Percentiles rank a stretch among this genome's conserved stretches.
phyloP scores from a whole-genome alignment of 2,888 invertebrate genomes.

The Drosophila phalerata region DNA sequence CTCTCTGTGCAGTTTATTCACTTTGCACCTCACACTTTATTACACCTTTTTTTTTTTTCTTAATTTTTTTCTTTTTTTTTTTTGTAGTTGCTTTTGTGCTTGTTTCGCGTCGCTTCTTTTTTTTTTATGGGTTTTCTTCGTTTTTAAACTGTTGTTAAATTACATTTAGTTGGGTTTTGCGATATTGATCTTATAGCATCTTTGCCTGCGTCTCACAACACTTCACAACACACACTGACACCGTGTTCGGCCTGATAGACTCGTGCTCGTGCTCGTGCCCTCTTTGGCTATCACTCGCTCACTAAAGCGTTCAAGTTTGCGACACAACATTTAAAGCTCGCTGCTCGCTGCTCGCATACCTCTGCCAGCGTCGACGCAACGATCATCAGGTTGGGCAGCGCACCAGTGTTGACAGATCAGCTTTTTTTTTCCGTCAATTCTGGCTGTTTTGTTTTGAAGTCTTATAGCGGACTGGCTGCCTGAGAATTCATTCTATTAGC shows the following conservation, averaged over 20 bases:
- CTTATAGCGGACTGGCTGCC: too few species aligned
- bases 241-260: slow-evolving; percentile 37
- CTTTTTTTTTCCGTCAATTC: not conserved
- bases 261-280: slow-evolving; percentile 52
- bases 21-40: slow-evolving; percentile 51
- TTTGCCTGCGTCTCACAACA: slow-evolving; percentile 32
- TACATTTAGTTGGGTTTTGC: slow-evolving; percentile 45
- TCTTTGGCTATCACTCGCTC: slow-evolving; percentile 64
- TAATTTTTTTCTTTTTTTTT: slow-evolving; percentile 5
- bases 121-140: slow-evolving; percentile 15
- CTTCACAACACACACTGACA: slow-evolving; percentile 45
- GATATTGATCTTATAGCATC: slow-evolving; percentile 36
- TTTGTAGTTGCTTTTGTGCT: slow-evolving; percentile 12
- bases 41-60: slow-evolving; percentile 35
- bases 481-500: too few species aligned
- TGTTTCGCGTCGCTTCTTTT: slow-evolving; percentile 21
- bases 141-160: slow-evolving; percentile 46
- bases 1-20: slow-evolving; percentile 50
- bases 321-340: slow-evolving; percentile 62
- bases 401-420: slow-evolving; percentile 22
- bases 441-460: not conserved
- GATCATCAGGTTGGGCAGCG: slow-evolving; percentile 47
- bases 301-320: slow-evolving; percentile 61
- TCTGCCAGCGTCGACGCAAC: slow-evolving; percentile 27
- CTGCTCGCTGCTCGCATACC: slow-evolving; percentile 20